Percentiles rank a stretch among this genome's conserved stretches.
Evolutionary conservation across 2,113 vertebrate genomes (phyloP).

Genomic region (Rhabdomys dilectus): DNA sequence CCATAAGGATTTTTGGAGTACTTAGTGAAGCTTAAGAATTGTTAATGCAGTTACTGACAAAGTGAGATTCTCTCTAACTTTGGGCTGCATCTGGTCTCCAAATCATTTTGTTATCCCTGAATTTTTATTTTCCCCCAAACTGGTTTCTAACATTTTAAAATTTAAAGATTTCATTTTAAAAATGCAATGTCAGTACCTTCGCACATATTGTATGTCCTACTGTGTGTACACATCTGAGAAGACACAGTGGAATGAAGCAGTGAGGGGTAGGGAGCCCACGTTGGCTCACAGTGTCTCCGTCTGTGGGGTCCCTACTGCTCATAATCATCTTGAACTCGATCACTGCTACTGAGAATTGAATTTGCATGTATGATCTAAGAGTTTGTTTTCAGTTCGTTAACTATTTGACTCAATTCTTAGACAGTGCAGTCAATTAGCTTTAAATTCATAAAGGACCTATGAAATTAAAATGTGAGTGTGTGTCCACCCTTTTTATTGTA

Average conservation of each 20-base stretch:
- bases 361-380: constrained; percentile 62
- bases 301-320: neutral
- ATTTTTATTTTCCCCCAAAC: neutral
- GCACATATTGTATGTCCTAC: neutral
- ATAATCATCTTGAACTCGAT: neutral
- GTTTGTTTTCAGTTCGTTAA: constrained; percentile 72
- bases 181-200: neutral
- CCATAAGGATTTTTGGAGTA: neutral
- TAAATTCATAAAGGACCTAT: constrained; percentile 49
- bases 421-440: constrained; percentile 50
- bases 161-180: constrained; percentile 3
- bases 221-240: neutral
- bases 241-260: neutral
- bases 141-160: neutral
- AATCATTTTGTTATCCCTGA: neutral
- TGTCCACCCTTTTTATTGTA: constrained; percentile 60
- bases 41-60: neutral
- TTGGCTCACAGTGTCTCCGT: neutral
- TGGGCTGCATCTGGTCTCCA: neutral
- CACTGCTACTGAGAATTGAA: neutral
- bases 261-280: fast-evolving
- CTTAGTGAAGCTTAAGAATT: neutral
- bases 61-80: neutral
- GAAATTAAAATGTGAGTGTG: constrained; percentile 50
- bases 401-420: constrained; percentile 54